Evolutionary conservation across 2,888 invertebrate species (phyloP), one percentile per base, ranked within the genome.

Genomic region (Euspilapteryx auroguttella): DNA sequence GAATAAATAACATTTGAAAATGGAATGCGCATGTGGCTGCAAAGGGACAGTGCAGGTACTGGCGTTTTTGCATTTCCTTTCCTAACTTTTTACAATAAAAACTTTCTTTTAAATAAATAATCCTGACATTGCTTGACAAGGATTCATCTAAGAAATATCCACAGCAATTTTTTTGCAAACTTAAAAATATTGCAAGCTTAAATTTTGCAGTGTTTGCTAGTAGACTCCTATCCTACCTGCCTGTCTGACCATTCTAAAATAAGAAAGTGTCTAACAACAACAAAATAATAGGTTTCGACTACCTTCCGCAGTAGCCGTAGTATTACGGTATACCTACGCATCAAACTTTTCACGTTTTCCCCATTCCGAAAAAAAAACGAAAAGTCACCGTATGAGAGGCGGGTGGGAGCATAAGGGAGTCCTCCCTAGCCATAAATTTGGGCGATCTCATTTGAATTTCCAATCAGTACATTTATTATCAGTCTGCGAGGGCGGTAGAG

Each of bases 71-170:
- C 71, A 75, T 75, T 75, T 75, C 75, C 73, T 75, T 57, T 64
- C 65, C 65, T 42, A 39, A 47, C 64, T 75, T 75, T 75, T 75
- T 75, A 65, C 55, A 64, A 64, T 71, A 71, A 73, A 69, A 73
- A 75, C 75, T 75, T 75, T 73, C 75, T 75, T 73, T 65, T 68
- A 73, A 73, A 73, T 73, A 71, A 73, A 75, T 71, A 73, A 68
- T 65, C 65, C 65, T 54, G 58, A 63, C 66, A 53, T 51, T 44
- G 57, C 49, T 55, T 71, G 73, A 71, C 73, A 64, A 50, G 64
- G 66, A 63, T 68, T 63, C 63, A 59, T 55, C 51, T 56, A 21
- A 57, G 65, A 66, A 71, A 71, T 69, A 71, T 69, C 64, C 63
- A 66, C n/a, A n/a, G 27, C 7, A 3, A 21, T 27, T 27, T 27